Evolutionary conservation across 2,113 vertebrate species (phyloP).

Genomic region (Dasypus novemcinctus): DNA sequence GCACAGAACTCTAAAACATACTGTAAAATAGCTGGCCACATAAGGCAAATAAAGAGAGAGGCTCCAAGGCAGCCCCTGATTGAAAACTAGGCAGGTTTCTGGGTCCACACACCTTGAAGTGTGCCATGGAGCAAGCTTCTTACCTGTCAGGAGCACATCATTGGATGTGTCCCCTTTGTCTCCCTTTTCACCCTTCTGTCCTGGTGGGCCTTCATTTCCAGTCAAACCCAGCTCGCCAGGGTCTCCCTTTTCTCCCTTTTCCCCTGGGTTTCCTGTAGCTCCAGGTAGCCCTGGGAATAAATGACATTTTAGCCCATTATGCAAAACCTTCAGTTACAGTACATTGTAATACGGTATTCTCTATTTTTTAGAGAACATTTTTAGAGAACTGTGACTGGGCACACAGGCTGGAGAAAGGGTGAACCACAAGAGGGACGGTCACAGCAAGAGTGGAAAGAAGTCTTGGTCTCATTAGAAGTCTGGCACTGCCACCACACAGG

Average conservation of each 20-base stretch:
- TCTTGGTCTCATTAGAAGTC: background rate
- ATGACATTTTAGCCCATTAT: background rate
- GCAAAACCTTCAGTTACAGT: background rate
- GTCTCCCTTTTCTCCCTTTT: constrained; percentile 84
- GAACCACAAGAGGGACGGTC: background rate
- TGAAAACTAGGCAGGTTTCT: background rate
- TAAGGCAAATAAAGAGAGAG: background rate
- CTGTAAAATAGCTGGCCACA: background rate
- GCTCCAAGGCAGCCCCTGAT: background rate
- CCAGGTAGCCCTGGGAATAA: constrained; percentile 79
- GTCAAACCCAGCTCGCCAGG: constrained; percentile 82
- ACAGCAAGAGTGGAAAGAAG: background rate
- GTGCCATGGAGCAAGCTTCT: background rate
- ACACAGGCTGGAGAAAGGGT: background rate
- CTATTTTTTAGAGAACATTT: background rate
- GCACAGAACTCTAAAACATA: background rate
- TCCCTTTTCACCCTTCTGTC: constrained; percentile 87
- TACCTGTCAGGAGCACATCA: constrained; percentile 80
- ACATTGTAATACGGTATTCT: background rate
- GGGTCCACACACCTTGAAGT: background rate
- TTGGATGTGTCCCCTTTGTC: constrained; percentile 90
- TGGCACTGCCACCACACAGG: background rate
- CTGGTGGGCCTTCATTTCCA: constrained; percentile 82
- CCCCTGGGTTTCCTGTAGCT: constrained; percentile 82
- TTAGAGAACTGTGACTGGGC: background rate